Conservation (phyloP, 2,113 vertebrate species). For the Nannospalax galili region DNA sequence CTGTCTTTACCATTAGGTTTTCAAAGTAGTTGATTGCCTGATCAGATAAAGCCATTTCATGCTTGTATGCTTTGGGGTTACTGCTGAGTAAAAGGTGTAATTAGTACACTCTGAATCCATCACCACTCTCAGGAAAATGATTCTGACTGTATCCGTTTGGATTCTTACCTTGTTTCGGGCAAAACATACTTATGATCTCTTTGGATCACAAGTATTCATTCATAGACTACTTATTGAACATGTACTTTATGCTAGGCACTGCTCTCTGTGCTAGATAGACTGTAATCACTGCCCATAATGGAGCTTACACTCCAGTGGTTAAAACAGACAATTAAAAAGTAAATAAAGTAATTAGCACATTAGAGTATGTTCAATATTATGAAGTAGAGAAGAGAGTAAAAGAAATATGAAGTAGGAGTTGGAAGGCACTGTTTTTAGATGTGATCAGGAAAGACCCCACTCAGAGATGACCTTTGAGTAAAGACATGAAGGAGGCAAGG, state of each 20-base stretch:
- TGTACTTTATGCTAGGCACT: background rate
- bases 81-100: constrained; percentile 15
- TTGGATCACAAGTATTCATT: background rate
- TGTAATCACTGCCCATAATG: background rate
- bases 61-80: constrained; percentile 32
- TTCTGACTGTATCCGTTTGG: background rate
- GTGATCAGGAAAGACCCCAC: background rate
- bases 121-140: background rate
- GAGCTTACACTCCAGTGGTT: background rate
- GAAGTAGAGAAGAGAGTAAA: background rate
- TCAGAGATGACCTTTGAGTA: background rate
- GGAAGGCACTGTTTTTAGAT: background rate
- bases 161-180: constrained; percentile 28
- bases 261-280: background rate
- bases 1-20: background rate
- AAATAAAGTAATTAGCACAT: background rate
- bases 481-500: background rate
- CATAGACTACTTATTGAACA: background rate
- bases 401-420: background rate
- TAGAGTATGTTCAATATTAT: background rate
- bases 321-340: background rate
- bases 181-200: background rate
- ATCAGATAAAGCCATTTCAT: constrained; percentile 41
- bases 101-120: background rate
- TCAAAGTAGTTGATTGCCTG: constrained; percentile 42